Percentiles rank a stretch among this genome's conserved stretches.
Conservation (phyloP, 2,888 invertebrate species). For the Ophioninae sp. region DNA sequence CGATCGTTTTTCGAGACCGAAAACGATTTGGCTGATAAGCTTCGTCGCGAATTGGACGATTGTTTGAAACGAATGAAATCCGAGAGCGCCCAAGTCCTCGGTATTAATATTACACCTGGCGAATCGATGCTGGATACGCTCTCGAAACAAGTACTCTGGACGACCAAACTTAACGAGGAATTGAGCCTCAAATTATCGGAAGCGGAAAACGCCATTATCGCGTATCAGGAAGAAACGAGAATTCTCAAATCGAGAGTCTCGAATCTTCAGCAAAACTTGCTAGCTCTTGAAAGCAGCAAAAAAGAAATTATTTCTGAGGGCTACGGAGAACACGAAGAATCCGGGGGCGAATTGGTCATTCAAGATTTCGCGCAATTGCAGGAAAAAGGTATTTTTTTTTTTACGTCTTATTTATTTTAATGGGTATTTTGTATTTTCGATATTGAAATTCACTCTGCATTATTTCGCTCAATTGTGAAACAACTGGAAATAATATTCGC, state of each 20-base stretch:
- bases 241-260: constrained; percentile 85
- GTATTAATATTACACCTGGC: constrained; percentile 81
- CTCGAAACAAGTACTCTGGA: constrained; percentile 68
- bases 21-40: constrained; percentile 82
- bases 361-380: constrained; percentile 77
- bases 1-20: constrained; percentile 83
- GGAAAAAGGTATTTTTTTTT: constrained; percentile 74
- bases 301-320: constrained; percentile 83
- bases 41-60: constrained; percentile 86
- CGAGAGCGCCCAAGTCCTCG: constrained; percentile 88
- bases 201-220: constrained; percentile 82
- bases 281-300: constrained; percentile 78
- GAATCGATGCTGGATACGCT: constrained; percentile 63
- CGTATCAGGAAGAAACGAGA: constrained; percentile 80
- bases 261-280: constrained; percentile 81
- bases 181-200: constrained; percentile 83
- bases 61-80: constrained; percentile 86
- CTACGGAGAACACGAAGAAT: constrained; percentile 81
- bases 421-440: neutral
- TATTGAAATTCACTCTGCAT: too few species aligned
- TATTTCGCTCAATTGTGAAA: too few species aligned
- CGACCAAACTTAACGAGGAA: constrained; percentile 76
- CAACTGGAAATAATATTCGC: too few species aligned
- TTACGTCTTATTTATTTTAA: neutral
- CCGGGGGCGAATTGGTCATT: constrained; percentile 69